A percentile compares a stretch with the other conserved stretches of the same genome.
Evolutionary conservation across 1,140 invertebrate genomes (phyloP).

Genomic region (Achroia grisella): DNA sequence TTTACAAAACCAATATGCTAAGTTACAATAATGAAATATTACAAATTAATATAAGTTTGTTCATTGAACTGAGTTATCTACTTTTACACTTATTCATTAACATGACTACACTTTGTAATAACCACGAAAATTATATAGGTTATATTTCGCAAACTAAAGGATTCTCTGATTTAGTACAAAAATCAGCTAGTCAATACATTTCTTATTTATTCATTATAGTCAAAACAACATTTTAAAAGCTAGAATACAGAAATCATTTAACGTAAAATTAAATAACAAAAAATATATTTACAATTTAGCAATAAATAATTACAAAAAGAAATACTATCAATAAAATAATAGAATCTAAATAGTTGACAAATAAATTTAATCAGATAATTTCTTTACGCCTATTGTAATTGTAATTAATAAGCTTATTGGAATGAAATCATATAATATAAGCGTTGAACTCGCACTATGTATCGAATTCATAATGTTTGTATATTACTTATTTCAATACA

Average conservation of each 20-base stretch:
- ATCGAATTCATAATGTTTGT: too few relatives aligned
- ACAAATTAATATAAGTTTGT: conserved; percentile 47
- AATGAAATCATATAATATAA: conserved; percentile 30
- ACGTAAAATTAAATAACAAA: conserved; percentile 70
- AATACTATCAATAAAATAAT: conserved; percentile 8
- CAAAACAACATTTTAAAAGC: conserved; percentile 31
- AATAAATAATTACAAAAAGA: conserved; percentile 62
- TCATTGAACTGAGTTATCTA: conserved; percentile 52
- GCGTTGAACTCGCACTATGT: neutral
- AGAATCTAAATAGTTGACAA: conserved; percentile 22
- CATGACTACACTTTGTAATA: conserved; percentile 54
- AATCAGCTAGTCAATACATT: conserved; percentile 19
- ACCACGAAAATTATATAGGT: conserved; percentile 31
- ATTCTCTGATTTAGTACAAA: conserved; percentile 22
- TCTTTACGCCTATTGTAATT: neutral
- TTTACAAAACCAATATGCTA: too few relatives aligned
- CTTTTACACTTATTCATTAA: conserved; percentile 50
- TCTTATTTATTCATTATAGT: conserved; percentile 10
- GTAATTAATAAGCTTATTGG: conserved; percentile 21
- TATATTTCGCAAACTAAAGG: conserved; percentile 25
- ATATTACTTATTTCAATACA: too few relatives aligned
- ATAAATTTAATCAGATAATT: conserved; percentile 27
- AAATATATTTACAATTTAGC: conserved; percentile 66
- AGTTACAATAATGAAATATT: conserved; percentile 9
- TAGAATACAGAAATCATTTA: conserved; percentile 44